Conservation (phyloP, 2,888 invertebrate genomes). For the Epirrita christyi region DNA sequence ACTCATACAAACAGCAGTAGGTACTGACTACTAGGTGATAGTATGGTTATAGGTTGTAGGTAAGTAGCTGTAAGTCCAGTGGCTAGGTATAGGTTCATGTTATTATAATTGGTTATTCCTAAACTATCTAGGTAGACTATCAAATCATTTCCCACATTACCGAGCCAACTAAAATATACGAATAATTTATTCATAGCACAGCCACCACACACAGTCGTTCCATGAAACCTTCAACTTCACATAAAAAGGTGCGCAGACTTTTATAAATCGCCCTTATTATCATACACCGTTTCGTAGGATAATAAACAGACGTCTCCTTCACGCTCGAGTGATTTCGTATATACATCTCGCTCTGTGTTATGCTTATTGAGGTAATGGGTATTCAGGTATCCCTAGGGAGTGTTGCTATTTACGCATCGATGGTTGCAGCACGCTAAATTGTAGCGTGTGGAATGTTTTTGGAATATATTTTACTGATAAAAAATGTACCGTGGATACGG, state of each 20-base stretch:
- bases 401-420: slow-evolving; percentile 28
- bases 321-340: slow-evolving; percentile 17
- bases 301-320: slow-evolving; percentile 40
- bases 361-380: slow-evolving; percentile 35
- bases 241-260: slow-evolving; percentile 44
- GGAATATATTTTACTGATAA: not conserved
- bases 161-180: slow-evolving; percentile 17
- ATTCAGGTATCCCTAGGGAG: slow-evolving; percentile 13
- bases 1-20: no score
- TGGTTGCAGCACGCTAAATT: slow-evolving; percentile 33
- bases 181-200: slow-evolving; percentile 30
- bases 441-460: slow-evolving; percentile 1
- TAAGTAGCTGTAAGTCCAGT: no score
- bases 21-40: no score
- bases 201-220: slow-evolving; percentile 16
- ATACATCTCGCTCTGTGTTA: slow-evolving; percentile 34
- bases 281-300: slow-evolving; percentile 45
- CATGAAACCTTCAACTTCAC: slow-evolving; percentile 30
- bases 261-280: slow-evolving; percentile 48
- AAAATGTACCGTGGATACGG: no score
- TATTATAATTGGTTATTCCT: not conserved
- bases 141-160: slow-evolving; percentile 10
- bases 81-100: no score
- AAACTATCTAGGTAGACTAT: not conserved
- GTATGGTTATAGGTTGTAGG: no score